Evolutionary conservation across 2,888 invertebrate genomes (phyloP), one percentile per base, ranked within the genome.

Genomic region (Chorisops tibialis): DNA sequence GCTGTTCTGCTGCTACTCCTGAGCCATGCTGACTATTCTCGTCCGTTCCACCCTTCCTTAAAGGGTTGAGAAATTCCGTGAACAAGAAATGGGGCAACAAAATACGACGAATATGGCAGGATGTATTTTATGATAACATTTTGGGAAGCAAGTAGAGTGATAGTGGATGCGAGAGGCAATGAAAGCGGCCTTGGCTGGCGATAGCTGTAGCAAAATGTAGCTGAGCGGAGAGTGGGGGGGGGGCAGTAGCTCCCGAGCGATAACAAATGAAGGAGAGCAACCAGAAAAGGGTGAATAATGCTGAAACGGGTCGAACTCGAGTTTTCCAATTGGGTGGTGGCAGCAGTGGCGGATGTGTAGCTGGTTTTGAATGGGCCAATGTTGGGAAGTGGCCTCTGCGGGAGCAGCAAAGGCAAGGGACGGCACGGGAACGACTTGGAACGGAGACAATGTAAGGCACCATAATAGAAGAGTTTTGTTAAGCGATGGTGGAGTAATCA

Each of bases 401-500:
- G 21, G 21, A n/a, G 16, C 30, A 48, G 6, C 7, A 16, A 43
- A 45, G 16, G 2, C 9, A 4, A 56, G 21, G 56, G 43, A 48
- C 21, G 24, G 14, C 38, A 48, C 37, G 48, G 22, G 22, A 47
- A 56, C 22, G 54, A 43, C 51, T 45, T 37, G 16, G 37, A 49
- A 59, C 30, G 64, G 64, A 64, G 51, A 64, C 61, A 64, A 61
- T 64, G 61, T 62, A 64, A 62, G 35, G 52, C 61, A 61, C 38
- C 41, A 60, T 64, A 64, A 62, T 62, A 60, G 64, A 62, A 56
- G 62, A 64, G 60, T 62, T 60, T 54, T 60, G 59, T 62, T 64
- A 62, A 64, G 60, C 54, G 62, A 60, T 62, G 62, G 59, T 64
- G 60, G 56, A 50, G 62, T 64, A 62, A 64, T 64, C 64, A 64